These are phyloP conservation scores for Acromyrmex echinatior DNA, from an alignment of 1,140 invertebrate genomes.

Conservation along the genomic window DNA sequence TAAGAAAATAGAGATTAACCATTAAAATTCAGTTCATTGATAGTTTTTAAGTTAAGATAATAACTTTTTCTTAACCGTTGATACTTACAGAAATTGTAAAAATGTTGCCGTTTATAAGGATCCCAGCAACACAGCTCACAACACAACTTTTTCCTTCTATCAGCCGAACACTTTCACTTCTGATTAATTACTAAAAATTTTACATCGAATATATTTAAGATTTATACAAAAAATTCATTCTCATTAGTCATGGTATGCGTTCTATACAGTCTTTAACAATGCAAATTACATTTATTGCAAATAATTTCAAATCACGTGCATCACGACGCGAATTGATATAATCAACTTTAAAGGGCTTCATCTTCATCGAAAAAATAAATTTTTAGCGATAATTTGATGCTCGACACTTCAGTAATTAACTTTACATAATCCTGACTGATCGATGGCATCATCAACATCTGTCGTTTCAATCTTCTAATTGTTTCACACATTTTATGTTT, in stretches of 20 bases:
- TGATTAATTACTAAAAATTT: conserved; percentile 13
- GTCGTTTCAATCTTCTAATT: neutral
- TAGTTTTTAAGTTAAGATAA: conserved; percentile 1
- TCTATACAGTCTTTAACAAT: conserved; percentile 12
- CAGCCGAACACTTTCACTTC: conserved; percentile 68
- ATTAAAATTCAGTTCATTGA: neutral
- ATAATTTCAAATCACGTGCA: conserved; percentile 2
- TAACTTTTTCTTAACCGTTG: neutral
- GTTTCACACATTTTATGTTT: conserved; percentile 32
- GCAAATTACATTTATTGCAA: neutral
- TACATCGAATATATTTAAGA: conserved; percentile 43
- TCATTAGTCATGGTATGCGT: conserved; percentile 24
- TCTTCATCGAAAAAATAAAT: conserved; percentile 36
- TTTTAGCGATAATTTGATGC: conserved; percentile 8
- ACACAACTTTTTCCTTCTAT: conserved; percentile 35
- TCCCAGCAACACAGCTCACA: conserved; percentile 36
- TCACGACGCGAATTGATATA: conserved; percentile 42
- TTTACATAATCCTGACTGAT: conserved; percentile 31
- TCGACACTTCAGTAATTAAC: conserved; percentile 36
- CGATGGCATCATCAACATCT: conserved; percentile 56
- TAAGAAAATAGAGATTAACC: neutral
- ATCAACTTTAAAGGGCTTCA: conserved; percentile 34
- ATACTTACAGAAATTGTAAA: conserved; percentile 62
- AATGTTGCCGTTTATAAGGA: conserved; percentile 34
- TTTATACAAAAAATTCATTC: neutral